A percentile compares a stretch with the other conserved stretches of the same genome.
phyloP scores from a whole-genome alignment of 2,888 invertebrate species.

The Euzophera pinguis region DNA sequence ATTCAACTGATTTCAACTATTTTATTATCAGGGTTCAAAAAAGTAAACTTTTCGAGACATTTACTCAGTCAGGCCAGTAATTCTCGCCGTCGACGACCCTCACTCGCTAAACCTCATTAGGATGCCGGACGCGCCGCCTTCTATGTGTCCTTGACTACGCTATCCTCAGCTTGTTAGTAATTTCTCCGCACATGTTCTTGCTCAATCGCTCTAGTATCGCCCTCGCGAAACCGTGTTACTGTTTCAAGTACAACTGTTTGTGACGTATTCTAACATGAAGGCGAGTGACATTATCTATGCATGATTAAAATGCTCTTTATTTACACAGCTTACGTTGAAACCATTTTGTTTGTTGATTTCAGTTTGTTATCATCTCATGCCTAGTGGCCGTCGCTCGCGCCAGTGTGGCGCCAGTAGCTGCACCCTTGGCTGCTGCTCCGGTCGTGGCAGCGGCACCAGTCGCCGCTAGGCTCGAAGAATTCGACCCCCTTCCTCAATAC shows the following conservation, averaged over 20 bases:
- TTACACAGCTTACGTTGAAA: neutral
- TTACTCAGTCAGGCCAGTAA: neutral
- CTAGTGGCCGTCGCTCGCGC: slow-evolving; percentile 51
- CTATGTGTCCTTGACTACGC: slow-evolving; percentile 63
- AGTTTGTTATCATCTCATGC: slow-evolving; percentile 58
- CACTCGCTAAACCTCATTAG: slow-evolving; percentile 37
- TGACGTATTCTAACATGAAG: slow-evolving; percentile 29
- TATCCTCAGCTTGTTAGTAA: slow-evolving; percentile 65
- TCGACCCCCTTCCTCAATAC: slow-evolving; percentile 80
- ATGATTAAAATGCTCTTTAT: neutral
- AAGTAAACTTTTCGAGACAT: too few species aligned
- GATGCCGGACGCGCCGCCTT: slow-evolving; percentile 42
- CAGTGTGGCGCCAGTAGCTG: slow-evolving; percentile 42
- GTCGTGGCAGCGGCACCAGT: slow-evolving; percentile 44
- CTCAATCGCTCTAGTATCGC: slow-evolving; percentile 62
- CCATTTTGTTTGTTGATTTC: slow-evolving; percentile 23
- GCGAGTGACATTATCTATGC: slow-evolving; percentile 19
- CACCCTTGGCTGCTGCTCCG: slow-evolving; percentile 44
- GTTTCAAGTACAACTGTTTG: slow-evolving; percentile 65
- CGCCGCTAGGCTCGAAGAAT: slow-evolving; percentile 54
- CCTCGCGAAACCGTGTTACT: slow-evolving; percentile 68
- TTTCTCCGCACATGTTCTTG: slow-evolving; percentile 61
- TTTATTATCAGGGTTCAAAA: too few species aligned
- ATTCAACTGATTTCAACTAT: too few species aligned
- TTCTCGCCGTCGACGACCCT: neutral